These are phyloP conservation scores for Nibea coibor DNA, from an alignment of 2,113 vertebrate species.

Conservation along the genomic window DNA sequence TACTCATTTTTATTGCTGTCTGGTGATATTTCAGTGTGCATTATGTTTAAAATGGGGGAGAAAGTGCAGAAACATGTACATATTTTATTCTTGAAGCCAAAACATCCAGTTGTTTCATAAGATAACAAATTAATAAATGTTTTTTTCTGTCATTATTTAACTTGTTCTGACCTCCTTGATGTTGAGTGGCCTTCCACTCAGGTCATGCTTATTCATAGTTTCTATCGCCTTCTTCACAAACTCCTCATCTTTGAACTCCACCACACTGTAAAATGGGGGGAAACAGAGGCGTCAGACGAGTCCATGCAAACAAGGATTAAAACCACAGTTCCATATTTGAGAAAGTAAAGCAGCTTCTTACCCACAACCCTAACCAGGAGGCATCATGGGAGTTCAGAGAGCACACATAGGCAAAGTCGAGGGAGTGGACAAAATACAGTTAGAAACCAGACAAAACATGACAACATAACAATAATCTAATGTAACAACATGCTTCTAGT, in stretches of 20 bases:
- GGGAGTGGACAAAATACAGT: slow-evolving; percentile 79
- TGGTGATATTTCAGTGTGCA: neutral
- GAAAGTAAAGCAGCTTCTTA: slow-evolving; percentile 79
- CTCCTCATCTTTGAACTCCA: slow-evolving; percentile 99
- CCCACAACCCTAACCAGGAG: slow-evolving; percentile 93
- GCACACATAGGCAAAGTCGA: slow-evolving; percentile 63
- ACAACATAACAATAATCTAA: slow-evolving; percentile 7
- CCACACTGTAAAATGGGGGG: slow-evolving; percentile 86
- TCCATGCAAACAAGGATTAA: neutral
- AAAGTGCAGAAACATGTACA: too few relatives aligned
- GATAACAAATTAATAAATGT: neutral
- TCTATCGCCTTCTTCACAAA: slow-evolving; percentile 98
- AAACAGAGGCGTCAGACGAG: slow-evolving; percentile 27
- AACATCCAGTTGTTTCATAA: neutral
- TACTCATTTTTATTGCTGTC: neutral
- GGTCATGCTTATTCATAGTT: slow-evolving; percentile 96
- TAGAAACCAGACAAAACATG: slow-evolving; percentile 59
- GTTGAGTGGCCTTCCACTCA: slow-evolving; percentile 96
- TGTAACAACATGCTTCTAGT: slow-evolving; percentile 46
- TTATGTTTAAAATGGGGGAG: neutral
- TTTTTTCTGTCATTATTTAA: neutral
- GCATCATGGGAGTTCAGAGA: slow-evolving; percentile 60
- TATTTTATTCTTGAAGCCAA: neutral
- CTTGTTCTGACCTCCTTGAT: slow-evolving; percentile 92
- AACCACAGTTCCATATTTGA: neutral